phyloP scores from a whole-genome alignment of 2,797 vertebrate genomes.

The Salarias fasciatus region DNA sequence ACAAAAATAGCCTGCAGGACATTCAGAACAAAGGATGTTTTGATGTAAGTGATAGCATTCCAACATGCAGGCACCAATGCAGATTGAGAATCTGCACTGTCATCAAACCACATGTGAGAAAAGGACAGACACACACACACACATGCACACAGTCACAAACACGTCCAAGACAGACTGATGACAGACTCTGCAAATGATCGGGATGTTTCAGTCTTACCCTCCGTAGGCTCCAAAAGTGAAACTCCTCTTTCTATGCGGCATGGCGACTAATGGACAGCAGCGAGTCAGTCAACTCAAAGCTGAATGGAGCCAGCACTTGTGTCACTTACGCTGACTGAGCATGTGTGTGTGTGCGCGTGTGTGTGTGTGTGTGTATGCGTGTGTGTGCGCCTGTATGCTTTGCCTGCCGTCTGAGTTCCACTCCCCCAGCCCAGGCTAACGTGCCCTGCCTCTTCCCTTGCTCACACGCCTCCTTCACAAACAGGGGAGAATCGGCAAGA shows the following conservation, averaged over 20 bases:
- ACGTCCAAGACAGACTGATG: conserved; percentile 15
- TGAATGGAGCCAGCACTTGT: conserved; percentile 76
- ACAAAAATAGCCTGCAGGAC: conserved; percentile 3
- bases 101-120: conserved; percentile 56
- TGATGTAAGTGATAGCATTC: conserved; percentile 18
- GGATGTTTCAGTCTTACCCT: conserved; percentile 79
- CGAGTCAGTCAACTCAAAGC: conserved; percentile 69
- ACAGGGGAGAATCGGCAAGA: conserved; percentile 38
- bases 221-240: conserved; percentile 89
- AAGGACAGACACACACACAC: conserved; percentile 27
- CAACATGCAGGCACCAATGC: conserved; percentile 36
- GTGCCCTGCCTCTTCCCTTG: conserved; percentile 67
- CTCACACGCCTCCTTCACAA: conserved; percentile 71
- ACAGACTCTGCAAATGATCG: conserved; percentile 34
- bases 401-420: conserved; percentile 65
- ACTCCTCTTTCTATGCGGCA: conserved; percentile 89
- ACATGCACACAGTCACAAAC: no score
- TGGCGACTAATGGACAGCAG: conserved; percentile 69
- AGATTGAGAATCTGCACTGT: conserved; percentile 63
- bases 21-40: conserved; percentile 8
- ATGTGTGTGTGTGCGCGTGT: conserved; percentile 52
- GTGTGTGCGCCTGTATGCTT: conserved; percentile 44
- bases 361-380: conserved; percentile 44
- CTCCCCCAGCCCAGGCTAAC: conserved; percentile 61
- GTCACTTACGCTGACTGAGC: conserved; percentile 78